Base-by-base conservation (phyloP, 92 coral and sea anemone genomes). In the Epizoanthus scotinus region DNA sequence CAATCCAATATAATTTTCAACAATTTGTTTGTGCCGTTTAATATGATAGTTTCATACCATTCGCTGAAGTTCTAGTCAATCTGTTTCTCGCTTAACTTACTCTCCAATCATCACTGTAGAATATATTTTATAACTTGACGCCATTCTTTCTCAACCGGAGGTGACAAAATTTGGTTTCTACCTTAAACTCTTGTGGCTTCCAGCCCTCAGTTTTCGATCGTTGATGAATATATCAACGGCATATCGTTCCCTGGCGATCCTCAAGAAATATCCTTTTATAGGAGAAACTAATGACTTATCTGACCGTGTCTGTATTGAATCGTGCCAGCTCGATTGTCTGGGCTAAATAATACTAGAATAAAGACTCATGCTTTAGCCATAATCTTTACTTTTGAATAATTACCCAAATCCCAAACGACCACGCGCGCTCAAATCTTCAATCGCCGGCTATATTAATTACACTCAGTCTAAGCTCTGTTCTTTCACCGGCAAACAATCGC, bases 311-410 rank as follows among this genome's bases (percentile, higher is more conserved):
- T 28, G 1, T 63, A 10, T 34, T 14, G 68, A 63, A 63, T 29
- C 12, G 14, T 55, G 44, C 73, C 6, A n/a, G 27, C 3, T 24
- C 56, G 56, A 47, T 42, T 42, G n/a, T 64, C 58, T 40, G 0
- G n/a, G 53, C 14, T 71, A 24, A 47, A 26, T 34, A 70, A 70
- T 26, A 22, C 1, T 21, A 24, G 19, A 47, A 47, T 12, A 1
- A 8, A 47, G 14, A 9, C 9, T 71, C 5, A 21, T n/a, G 57
- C 40, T 64, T 64, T n/a, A 13, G 9, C 47, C 20, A 15, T 64
- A 64, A 27, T 64, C 70, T 28, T 54, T 27, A 52, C 40, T 3
- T 15, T 14, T 47, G 78, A 71, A 49, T 71, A 53, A 28, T 71
- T 71, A 71, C 47, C 8, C 3, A 34, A 34, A 34, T 34, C 40